These are phyloP conservation scores for Vidua chalybeata DNA, from an alignment of 2,113 vertebrate genomes.

Conservation along the genomic window DNA sequence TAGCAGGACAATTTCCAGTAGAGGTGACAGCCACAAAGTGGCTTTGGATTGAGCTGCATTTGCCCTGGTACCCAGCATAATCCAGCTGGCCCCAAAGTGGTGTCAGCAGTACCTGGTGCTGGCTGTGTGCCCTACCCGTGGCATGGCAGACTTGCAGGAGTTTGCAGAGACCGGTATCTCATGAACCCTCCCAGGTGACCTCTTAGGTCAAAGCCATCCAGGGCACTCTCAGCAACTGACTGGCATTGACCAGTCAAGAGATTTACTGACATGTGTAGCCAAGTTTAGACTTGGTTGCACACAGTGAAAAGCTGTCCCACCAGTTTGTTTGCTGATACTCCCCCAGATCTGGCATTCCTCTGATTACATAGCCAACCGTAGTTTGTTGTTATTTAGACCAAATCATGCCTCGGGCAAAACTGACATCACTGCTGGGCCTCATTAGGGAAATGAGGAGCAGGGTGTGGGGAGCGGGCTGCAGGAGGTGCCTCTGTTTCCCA, in stretches of 20 bases:
- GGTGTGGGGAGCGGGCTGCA: not conserved
- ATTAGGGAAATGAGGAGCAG: constrained; percentile 30
- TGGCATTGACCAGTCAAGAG: not conserved
- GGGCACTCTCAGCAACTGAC: not conserved
- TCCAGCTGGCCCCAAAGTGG: not conserved
- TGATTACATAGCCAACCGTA: constrained; percentile 9
- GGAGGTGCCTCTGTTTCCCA: constrained; percentile 32
- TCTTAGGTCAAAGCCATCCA: not conserved
- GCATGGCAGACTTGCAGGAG: not conserved
- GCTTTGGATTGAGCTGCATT: not conserved
- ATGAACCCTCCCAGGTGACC: not conserved
- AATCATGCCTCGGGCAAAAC: constrained; percentile 16
- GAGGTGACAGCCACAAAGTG: not conserved
- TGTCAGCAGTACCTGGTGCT: rapidly evolving
- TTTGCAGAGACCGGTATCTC: not conserved
- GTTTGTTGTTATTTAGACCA: constrained; percentile 29
- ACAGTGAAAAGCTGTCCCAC: not conserved
- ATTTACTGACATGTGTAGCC: not conserved
- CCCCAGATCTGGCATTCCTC: not conserved
- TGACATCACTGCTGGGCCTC: constrained; percentile 33
- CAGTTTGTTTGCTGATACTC: constrained; percentile 23
- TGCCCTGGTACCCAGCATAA: not conserved
- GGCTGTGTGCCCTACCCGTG: not conserved
- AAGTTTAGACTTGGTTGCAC: not conserved
- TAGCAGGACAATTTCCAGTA: not conserved